Percentiles rank a stretch among this genome's conserved stretches.
Conservation (phyloP, 2,113 vertebrate species). For the Dascyllus trimaculatus region DNA sequence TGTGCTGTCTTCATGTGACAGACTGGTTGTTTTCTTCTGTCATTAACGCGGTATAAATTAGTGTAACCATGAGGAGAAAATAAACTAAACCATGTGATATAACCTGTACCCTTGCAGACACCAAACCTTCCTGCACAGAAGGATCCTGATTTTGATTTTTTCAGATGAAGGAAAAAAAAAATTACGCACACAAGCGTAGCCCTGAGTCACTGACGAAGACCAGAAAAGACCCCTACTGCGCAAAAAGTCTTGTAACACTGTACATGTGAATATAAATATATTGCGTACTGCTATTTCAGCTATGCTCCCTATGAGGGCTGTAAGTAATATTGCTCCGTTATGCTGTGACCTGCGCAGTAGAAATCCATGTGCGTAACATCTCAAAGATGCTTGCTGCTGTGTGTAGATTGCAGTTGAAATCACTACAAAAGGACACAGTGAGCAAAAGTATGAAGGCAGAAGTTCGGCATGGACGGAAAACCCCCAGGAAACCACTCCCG, state of each 20-base stretch:
- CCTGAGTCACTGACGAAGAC: slow-evolving; percentile 67
- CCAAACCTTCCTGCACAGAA: slow-evolving; percentile 15
- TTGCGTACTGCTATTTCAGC: slow-evolving; percentile 34
- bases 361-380: slow-evolving; percentile 2
- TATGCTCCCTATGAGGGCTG: slow-evolving; percentile 56
- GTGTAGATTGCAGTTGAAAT: slow-evolving; percentile 13
- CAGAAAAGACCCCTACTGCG: slow-evolving; percentile 18
- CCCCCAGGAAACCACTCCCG: slow-evolving; percentile 3
- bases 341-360: slow-evolving; percentile 10
- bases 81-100: background rate
- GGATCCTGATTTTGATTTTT: slow-evolving; percentile 41
- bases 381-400: slow-evolving; percentile 3
- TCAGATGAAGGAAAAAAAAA: slow-evolving; percentile 34
- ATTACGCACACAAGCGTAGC: slow-evolving; percentile 32
- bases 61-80: background rate
- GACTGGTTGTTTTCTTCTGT: background rate
- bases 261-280: slow-evolving; percentile 32
- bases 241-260: slow-evolving; percentile 33
- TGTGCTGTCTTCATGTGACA: background rate
- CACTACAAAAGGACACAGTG: slow-evolving; percentile 21
- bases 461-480: slow-evolving; percentile 36
- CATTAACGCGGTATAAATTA: background rate
- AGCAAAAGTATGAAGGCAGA: slow-evolving; percentile 16
- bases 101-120: slow-evolving; percentile 20
- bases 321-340: slow-evolving; percentile 25